Percentiles rank a stretch among this genome's conserved stretches.
Evolutionary conservation across 2,797 vertebrate species (phyloP).

Genomic region (Cryptoprocta ferox): DNA sequence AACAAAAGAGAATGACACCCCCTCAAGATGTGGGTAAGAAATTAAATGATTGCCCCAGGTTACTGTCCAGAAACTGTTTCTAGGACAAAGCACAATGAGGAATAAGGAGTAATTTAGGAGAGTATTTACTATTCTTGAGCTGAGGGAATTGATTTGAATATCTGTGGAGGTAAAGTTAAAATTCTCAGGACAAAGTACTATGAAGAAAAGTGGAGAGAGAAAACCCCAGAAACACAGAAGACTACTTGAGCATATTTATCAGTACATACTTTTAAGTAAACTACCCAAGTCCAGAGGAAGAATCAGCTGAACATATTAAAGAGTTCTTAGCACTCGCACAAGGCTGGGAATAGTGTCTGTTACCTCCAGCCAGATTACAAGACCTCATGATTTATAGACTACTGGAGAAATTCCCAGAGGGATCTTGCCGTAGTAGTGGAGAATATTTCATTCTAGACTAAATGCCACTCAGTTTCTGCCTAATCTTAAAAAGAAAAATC

Average conservation of each 20-base stretch:
- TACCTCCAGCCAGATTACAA: not conserved
- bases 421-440: not conserved
- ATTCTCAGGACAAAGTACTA: not conserved
- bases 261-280: not conserved
- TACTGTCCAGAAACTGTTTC: not conserved
- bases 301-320: not conserved
- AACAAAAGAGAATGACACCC: not conserved
- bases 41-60: not conserved
- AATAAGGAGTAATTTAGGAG: not conserved
- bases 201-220: not conserved
- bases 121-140: not conserved
- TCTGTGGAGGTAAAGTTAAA: not conserved
- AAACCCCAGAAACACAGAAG: not conserved
- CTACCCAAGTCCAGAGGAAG: not conserved
- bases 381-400: not conserved
- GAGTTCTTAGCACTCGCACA: not conserved
- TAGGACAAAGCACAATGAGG: not conserved
- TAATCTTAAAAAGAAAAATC: not conserved
- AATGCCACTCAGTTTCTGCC: not conserved
- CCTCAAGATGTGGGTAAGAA: not conserved
- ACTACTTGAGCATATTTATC: not conserved
- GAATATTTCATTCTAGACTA: not conserved
- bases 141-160: not conserved
- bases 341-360: not conserved
- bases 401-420: not conserved